A percentile compares a stretch with the other conserved stretches of the same genome.
Evolutionary conservation across 2,113 vertebrate genomes (phyloP).

Genomic region (Xenopus borealis): DNA sequence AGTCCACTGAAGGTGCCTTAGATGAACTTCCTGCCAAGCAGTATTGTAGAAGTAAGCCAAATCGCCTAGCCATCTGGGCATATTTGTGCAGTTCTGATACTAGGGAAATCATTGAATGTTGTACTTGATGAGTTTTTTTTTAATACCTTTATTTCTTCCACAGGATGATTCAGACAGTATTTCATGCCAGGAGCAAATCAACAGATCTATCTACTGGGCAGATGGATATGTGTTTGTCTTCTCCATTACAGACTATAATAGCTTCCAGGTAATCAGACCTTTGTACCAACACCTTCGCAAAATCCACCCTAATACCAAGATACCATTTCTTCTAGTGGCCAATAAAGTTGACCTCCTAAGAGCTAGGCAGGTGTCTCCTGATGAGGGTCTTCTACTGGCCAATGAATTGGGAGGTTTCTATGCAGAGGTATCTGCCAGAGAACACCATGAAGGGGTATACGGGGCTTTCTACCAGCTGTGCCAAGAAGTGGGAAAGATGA

Average conservation of each 20-base stretch:
- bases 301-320: conserved; percentile 85
- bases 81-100: not conserved
- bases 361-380: conserved; percentile 79
- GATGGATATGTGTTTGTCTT: conserved; percentile 88
- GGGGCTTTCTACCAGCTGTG: conserved; percentile 84
- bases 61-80: too few species aligned
- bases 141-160: conserved; percentile 13
- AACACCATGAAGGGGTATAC: conserved; percentile 80
- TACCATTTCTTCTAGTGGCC: conserved; percentile 82
- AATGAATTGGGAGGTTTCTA: conserved; percentile 73
- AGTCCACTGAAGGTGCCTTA: too few species aligned
- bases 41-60: too few species aligned
- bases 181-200: conserved; percentile 83
- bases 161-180: conserved; percentile 75
- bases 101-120: not conserved
- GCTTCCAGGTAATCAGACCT: conserved; percentile 80
- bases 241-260: conserved; percentile 86
- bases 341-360: conserved; percentile 88
- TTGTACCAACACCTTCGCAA: conserved; percentile 85
- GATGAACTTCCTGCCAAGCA: too few species aligned
- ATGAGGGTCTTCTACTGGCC: conserved; percentile 78
- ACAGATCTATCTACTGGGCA: conserved; percentile 91
- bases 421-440: conserved; percentile 85
- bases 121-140: not conserved
- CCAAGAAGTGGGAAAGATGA: conserved; percentile 79